A percentile compares a stretch with the other conserved stretches of the same genome.
Conservation (phyloP, 2,888 invertebrate genomes). For the Opisthograptis luteolata region DNA sequence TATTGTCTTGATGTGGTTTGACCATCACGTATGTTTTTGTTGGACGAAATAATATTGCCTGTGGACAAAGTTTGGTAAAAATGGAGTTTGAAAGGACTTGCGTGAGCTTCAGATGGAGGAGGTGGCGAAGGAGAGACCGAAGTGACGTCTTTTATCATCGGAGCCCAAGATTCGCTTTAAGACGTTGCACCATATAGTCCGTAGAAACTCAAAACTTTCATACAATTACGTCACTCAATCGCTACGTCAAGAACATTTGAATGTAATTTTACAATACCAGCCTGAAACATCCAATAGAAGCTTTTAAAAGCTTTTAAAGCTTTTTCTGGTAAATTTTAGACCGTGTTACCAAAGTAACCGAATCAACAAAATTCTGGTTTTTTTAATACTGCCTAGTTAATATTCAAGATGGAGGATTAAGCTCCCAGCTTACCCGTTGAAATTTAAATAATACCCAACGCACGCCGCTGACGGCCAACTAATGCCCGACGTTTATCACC, state of each 20-base stretch:
- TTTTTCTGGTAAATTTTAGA: not conserved
- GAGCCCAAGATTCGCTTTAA: too few species aligned
- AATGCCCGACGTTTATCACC: conserved; percentile 58
- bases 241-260: too few species aligned
- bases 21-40: conserved; percentile 42
- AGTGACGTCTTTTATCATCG: too few species aligned
- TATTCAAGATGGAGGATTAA: conserved; percentile 49
- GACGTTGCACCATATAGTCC: too few species aligned
- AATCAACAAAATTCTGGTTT: not conserved
- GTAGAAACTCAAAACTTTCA: not conserved
- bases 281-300: too few species aligned
- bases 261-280: too few species aligned
- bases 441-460: conserved; percentile 65
- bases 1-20: conserved; percentile 58
- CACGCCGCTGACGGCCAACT: conserved; percentile 51
- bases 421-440: conserved; percentile 60
- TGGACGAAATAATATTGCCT: not conserved
- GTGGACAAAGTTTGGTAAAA: too few species aligned
- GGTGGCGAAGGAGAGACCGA: too few species aligned
- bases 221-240: not conserved
- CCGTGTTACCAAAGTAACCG: not conserved
- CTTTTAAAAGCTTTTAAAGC: too few species aligned
- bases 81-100: not conserved
- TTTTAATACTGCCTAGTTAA: conserved; percentile 37
- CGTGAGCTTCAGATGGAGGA: too few species aligned